These are phyloP conservation scores for Helobdella robusta DNA, from an alignment of 2,888 invertebrate species.

Conservation along the genomic window DNA sequence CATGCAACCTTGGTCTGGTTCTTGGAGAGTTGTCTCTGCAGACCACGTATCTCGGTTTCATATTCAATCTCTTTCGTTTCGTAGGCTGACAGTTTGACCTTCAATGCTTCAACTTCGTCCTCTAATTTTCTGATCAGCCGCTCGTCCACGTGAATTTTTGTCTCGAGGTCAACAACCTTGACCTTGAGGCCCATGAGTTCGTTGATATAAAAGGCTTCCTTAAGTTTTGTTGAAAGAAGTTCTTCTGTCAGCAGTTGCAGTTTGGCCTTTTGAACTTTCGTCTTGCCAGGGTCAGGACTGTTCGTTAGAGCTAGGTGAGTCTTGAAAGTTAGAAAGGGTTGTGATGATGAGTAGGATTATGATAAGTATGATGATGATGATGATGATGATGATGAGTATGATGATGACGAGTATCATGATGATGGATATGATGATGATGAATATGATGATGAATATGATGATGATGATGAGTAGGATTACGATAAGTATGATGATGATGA, in stretches of 20 bases:
- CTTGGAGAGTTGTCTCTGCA: constrained; percentile 14
- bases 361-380: too few species aligned
- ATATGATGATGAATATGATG: too few species aligned
- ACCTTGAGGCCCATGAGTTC: constrained; percentile 88
- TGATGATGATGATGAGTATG: too few species aligned
- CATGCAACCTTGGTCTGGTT: constrained; percentile 8
- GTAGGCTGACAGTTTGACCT: background rate
- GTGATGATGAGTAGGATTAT: background rate
- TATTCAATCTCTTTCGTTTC: background rate
- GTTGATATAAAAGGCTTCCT: constrained; percentile 84
- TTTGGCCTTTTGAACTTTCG: constrained; percentile 55
- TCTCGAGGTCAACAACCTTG: constrained; percentile 74
- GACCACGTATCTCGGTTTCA: background rate
- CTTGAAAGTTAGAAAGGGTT: constrained; percentile 21
- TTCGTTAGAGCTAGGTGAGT: constrained; percentile 32
- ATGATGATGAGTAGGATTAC: too few species aligned
- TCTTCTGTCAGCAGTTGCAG: constrained; percentile 72
- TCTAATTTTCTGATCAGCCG: constrained; percentile 13
- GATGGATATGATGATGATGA: too few species aligned
- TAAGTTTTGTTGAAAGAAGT: constrained; percentile 72
- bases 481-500: too few species aligned
- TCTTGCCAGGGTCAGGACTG: constrained; percentile 16
- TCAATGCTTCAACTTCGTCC: constrained; percentile 18
- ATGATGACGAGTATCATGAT: too few species aligned
- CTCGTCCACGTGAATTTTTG: constrained; percentile 42